Evolutionary conservation across 35 echinoderm and acorn worm genomes (phyloP).

Genomic region (Apostichopus parvimensis): DNA sequence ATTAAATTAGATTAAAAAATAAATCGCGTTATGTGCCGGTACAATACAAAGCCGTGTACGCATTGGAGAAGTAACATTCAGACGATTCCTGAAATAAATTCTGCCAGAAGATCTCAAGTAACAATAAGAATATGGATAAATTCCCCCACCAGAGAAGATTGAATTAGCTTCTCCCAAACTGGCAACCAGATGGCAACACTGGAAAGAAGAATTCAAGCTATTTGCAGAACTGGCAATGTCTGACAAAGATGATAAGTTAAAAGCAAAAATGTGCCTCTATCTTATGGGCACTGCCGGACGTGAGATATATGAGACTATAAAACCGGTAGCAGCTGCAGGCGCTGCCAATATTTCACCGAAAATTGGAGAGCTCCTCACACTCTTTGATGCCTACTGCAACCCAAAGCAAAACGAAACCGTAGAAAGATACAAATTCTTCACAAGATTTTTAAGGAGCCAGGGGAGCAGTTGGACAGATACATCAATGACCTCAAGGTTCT

Average conservation of each 20-base stretch:
- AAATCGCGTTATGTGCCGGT: no score
- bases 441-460: no score
- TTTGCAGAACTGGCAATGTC: slow-evolving; percentile 26
- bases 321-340: background rate
- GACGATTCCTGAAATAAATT: background rate
- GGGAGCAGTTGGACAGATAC: background rate
- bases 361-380: background rate
- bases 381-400: background rate
- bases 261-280: slow-evolving; percentile 29
- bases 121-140: background rate
- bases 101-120: background rate
- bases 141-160: background rate
- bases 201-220: slow-evolving; percentile 21
- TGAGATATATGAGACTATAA: background rate
- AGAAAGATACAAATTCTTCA: background rate
- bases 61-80: background rate
- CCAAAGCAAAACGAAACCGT: background rate
- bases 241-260: slow-evolving; percentile 2
- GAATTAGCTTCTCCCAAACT: background rate
- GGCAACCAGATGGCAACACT: background rate
- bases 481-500: slow-evolving; percentile 4
- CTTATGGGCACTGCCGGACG: background rate
- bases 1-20: no score
- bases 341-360: background rate
- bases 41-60: background rate